A percentile compares a stretch with the other conserved stretches of the same genome.
These are phyloP conservation scores for Felis catus DNA, from an alignment of 2,113 vertebrate species.

Conservation along the genomic window F.catus_Fca126_mat1.0 CM031416.1:51228501-51229000, in stretches of 20 bases:
- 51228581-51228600: too few relatives aligned
- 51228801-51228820: not conserved
- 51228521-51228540: too few relatives aligned
- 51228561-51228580: too few relatives aligned
- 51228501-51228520: too few relatives aligned
- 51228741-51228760: not conserved
- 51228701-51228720: too few relatives aligned
- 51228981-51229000: not conserved
- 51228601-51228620: too few relatives aligned
- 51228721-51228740: not conserved
- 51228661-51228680: too few relatives aligned
- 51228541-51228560: too few relatives aligned
- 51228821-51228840: not conserved
- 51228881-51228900: not conserved
- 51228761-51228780: not conserved
- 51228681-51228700: too few relatives aligned
- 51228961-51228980: not conserved
- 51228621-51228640: too few relatives aligned
- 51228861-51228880: not conserved
- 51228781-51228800: not conserved
- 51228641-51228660: too few relatives aligned
- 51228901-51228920: not conserved
- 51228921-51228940: not conserved
- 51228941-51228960: not conserved
- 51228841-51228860: not conserved